phyloP scores from a whole-genome alignment of 2,797 vertebrate species.

The Falco columbarius region DNA sequence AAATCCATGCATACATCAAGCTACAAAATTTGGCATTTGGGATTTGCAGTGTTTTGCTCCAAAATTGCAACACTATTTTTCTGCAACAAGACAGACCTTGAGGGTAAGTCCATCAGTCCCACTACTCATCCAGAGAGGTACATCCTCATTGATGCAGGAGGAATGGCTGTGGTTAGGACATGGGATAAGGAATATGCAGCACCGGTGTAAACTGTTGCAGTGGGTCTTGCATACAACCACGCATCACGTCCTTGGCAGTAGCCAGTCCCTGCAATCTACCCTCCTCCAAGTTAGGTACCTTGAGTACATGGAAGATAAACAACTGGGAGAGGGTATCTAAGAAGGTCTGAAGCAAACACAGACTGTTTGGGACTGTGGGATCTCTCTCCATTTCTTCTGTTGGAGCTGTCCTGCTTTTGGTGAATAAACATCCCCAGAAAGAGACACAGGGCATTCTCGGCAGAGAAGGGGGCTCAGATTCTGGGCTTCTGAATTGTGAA shows the following conservation, averaged over 20 bases:
- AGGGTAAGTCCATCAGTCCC: not conserved
- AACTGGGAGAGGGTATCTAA: not conserved
- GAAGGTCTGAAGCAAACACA: not conserved
- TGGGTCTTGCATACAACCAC: not conserved
- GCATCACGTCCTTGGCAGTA: not conserved
- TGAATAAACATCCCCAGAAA: not conserved
- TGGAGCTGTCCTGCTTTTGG: not conserved
- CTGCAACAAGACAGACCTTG: not conserved
- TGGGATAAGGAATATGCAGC: not conserved
- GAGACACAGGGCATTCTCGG: not conserved
- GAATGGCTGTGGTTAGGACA: not conserved
- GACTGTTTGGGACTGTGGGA: not conserved
- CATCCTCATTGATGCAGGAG: not conserved
- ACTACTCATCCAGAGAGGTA: not conserved
- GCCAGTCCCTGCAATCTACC: not conserved
- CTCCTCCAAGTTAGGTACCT: not conserved
- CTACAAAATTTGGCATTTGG: not conserved
- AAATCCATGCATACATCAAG: not conserved
- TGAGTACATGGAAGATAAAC: not conserved
- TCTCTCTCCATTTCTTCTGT: not conserved
- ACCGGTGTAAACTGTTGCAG: not conserved
- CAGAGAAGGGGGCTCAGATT: not conserved
- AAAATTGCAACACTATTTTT: not conserved
- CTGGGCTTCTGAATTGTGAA: not conserved
- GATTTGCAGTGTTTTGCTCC: not conserved